Evolutionary conservation across 2,797 vertebrate genomes (phyloP), one percentile per base, ranked within the genome.

Genomic region (Choloepus didactylus): DNA sequence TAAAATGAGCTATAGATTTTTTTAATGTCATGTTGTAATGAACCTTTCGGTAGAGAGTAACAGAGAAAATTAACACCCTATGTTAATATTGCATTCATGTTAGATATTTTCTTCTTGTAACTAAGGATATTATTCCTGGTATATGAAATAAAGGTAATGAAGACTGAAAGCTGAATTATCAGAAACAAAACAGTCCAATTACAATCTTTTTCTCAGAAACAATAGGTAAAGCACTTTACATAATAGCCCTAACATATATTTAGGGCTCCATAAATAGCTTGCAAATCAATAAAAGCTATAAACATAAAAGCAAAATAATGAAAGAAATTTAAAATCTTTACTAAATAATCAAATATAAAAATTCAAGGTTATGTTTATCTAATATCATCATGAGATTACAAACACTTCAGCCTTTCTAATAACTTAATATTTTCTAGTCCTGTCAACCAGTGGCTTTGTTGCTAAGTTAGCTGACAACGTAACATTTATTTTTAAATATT

Each of bases 351-450:
- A 90, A 93, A 0, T 35, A 93, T 27, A 44, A 72, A 59, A 87
- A 96, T n/a, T 89, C 84, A 77, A 96, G 86, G 12, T 77, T 87
- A 9, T 67, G 3, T 60, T 87, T 49, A 75, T 23, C 72, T 35
- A 83, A 70, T 89, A 94, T 95, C 87, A 95, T 95, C 80, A 94
- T 81, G 18, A n/a, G 16, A 79, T 80, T 92, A 91, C 38, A 96
- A 75, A 80, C 4, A 89, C 15, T 56, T 81, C 5, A 64, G 54
- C 38, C 19, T 88, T 95, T 96, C 66, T 79, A 54, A 77, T 76
- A 93, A 91, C 69, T 94, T n/a, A 89, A 41, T 29, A 93, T 91
- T 84, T 91, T 94, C 66, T 62, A 89, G 23, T 82, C 29, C 15
- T 77, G 76, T 27, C 7, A 69, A 41, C 89, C 49, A 90, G 54